Conservation (phyloP, 2,888 invertebrate species). For the Schizaphis graminum region DNA sequence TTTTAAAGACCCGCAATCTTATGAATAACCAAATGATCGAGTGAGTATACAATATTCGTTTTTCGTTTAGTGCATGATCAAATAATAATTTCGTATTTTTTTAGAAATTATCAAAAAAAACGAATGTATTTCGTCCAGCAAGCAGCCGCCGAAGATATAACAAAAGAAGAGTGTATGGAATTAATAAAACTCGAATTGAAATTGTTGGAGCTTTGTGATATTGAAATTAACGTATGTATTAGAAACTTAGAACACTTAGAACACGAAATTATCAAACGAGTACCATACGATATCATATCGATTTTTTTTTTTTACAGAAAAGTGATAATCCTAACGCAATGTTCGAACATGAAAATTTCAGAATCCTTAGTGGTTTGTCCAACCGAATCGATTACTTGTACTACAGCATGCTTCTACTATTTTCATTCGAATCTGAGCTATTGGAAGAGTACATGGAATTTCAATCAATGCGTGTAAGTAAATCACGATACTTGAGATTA, state of each 20-base stretch:
- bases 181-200: background rate
- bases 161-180: background rate
- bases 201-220: rapidly evolving
- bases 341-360: background rate
- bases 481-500: background rate
- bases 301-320: background rate
- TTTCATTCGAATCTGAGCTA: background rate
- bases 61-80: background rate
- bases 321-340: rapidly evolving
- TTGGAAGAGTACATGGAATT: background rate
- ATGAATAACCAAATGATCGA: background rate
- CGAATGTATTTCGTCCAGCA: background rate
- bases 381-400: background rate
- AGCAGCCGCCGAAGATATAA: background rate
- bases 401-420: background rate
- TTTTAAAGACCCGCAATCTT: background rate
- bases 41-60: background rate
- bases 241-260: background rate
- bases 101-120: background rate
- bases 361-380: background rate
- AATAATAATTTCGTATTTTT: background rate
- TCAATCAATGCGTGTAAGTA: background rate
- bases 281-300: background rate
- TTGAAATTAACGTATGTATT: background rate
- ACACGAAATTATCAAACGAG: background rate